A percentile compares a stretch with the other conserved stretches of the same genome.
Evolutionary conservation across 2,113 vertebrate species (phyloP).

Genomic region (Channa argus): DNA sequence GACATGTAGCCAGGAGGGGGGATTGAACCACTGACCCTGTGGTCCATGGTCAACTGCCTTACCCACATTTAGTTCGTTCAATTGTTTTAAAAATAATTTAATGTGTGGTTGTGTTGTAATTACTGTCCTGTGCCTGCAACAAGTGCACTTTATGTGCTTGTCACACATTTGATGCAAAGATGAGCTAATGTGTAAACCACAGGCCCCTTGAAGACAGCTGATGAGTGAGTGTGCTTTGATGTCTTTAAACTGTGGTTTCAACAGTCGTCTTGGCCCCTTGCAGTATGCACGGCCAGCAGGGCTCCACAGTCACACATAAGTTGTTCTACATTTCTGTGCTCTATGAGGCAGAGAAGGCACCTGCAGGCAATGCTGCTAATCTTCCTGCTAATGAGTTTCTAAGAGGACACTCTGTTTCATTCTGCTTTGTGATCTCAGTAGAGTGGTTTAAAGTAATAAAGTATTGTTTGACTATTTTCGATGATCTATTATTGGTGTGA

Average conservation of each 20-base stretch:
- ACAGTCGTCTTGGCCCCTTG: neutral
- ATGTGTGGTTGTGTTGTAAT: too few species aligned
- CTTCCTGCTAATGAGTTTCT: neutral
- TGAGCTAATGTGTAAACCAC: slow-evolving; percentile 3
- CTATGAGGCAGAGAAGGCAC: neutral
- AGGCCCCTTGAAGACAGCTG: neutral
- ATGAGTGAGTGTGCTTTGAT: slow-evolving; percentile 31
- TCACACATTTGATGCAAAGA: neutral
- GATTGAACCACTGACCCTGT: too few species aligned
- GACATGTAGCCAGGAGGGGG: too few species aligned
- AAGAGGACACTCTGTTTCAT: neutral
- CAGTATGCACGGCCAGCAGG: neutral
- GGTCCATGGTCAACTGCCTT: too few species aligned
- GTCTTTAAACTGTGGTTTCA: slow-evolving; percentile 27
- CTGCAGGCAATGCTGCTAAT: neutral
- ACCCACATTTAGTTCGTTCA: too few species aligned
- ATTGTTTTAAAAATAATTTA: too few species aligned
- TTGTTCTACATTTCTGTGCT: neutral
- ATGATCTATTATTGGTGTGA: too few species aligned
- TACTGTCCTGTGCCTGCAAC: neutral
- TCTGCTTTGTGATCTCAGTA: neutral
- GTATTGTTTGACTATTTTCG: neutral
- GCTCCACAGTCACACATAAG: neutral
- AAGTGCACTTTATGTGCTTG: neutral
- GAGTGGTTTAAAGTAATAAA: too few species aligned